Evolutionary conservation across 2,888 invertebrate species (phyloP), one percentile per base, ranked within the genome.

Genomic region (Cremastinae sp.): DNA sequence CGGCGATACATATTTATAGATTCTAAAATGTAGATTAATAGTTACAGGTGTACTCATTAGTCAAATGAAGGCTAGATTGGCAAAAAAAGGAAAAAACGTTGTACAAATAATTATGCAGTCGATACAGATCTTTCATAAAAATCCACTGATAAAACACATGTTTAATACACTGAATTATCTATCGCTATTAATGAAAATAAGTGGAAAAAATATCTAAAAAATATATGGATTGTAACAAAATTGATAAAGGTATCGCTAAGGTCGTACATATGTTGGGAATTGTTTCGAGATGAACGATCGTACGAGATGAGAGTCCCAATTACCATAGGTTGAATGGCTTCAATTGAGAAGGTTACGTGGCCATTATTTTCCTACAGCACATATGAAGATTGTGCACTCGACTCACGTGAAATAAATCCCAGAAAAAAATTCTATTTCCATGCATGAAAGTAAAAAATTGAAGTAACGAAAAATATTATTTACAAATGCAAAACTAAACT

Each of bases 321-420:
- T 74, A 74, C 70, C 41, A 18, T 61, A 47, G 68, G 73, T 68
- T 73, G 64, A 75, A 78, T 79, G 64, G 55, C 53, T 58, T 70
- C 75, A 79, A 79, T 79, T 78, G 78, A 78, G 65, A 74, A 74
- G 73, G 62, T 62, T 65, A 74, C 76, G 66, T 71, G 56, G 62
- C 49, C 14, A 70, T 47, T 22, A 66, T 35, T 55, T 64, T 69
- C 49, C 37, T 18, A 10, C 47, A n/a, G n/a, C 28, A 45, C 58
- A 41, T 12, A 45, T 18, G 2, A 2, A 28, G n/a, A 3, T 12
- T 43, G 16, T 43, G 41, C 28, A 28, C 56, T 41, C 41, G 5
- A 28, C 2, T 28, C 5, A 28, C 28, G 2, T 5, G 28, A 28
- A 28, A 28, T 28, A 28, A 28, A 28, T 3, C 28, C 28, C 2